Conservation (phyloP, 2,888 invertebrate genomes). For the Bellardia pandia region DNA sequence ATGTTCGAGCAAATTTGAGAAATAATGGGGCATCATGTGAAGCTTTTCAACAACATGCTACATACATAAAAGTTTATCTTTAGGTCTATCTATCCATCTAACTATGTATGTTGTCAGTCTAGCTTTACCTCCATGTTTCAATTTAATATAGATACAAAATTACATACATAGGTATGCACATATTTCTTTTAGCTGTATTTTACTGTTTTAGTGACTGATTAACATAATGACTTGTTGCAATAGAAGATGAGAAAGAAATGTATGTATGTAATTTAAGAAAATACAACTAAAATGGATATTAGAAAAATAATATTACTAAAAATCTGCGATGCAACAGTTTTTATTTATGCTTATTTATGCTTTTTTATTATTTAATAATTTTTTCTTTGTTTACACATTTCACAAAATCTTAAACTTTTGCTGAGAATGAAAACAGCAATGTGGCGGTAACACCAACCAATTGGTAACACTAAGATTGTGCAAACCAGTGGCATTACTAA, state of each 20-base stretch:
- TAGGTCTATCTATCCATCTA: slow-evolving; percentile 8
- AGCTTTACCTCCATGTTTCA: neutral
- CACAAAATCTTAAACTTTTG: too few relatives aligned
- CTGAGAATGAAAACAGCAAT: too few relatives aligned
- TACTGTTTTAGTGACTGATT: slow-evolving; percentile 69
- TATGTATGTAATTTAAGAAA: neutral
- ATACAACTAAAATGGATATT: slow-evolving; percentile 31
- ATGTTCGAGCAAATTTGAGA: too few relatives aligned
- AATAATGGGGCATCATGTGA: neutral
- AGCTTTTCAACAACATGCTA: neutral
- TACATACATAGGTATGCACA: neutral
- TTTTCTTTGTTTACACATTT: too few relatives aligned
- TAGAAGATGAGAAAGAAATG: slow-evolving; percentile 32
- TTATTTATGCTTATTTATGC: too few relatives aligned
- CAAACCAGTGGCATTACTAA: too few relatives aligned
- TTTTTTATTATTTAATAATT: too few relatives aligned
- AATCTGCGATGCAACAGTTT: too few relatives aligned
- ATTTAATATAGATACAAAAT: neutral
- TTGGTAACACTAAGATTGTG: too few relatives aligned
- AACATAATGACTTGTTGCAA: slow-evolving; percentile 74
- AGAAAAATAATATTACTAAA: neutral
- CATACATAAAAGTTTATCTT: slow-evolving; percentile 46
- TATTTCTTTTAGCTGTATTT: slow-evolving; percentile 27
- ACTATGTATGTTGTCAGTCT: neutral
- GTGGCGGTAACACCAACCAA: too few relatives aligned